Evolutionary conservation across 2,888 invertebrate species (phyloP).

Genomic region (Orthosia incerta): DNA sequence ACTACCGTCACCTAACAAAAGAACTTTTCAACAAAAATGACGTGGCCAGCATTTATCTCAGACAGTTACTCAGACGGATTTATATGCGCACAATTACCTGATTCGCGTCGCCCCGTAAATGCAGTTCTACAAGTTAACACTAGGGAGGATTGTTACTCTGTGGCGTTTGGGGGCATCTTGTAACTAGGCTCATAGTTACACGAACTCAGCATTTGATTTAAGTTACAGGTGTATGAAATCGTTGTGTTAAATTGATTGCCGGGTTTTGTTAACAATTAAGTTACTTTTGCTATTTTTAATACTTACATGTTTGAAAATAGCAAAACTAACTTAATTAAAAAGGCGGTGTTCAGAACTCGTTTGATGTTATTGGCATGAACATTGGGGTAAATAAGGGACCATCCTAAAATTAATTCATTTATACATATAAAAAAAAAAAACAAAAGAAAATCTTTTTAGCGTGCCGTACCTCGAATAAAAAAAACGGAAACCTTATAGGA

Average conservation of each 20-base stretch:
- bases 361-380: neutral
- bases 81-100: conserved; percentile 69
- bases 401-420: too few species aligned
- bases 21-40: conserved; percentile 15
- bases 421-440: too few species aligned
- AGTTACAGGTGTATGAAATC: conserved; percentile 18
- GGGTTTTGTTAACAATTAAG: neutral
- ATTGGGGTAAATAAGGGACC: neutral
- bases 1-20: neutral
- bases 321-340: too few species aligned
- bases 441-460: too few species aligned
- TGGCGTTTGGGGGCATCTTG: neutral
- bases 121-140: conserved; percentile 40
- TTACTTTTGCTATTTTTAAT: neutral
- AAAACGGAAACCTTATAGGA: too few species aligned
- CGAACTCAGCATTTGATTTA: neutral
- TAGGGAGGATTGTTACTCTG: conserved; percentile 23
- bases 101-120: conserved; percentile 63
- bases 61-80: conserved; percentile 60
- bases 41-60: conserved; percentile 29
- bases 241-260: neutral
- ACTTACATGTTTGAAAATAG: too few species aligned
- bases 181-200: neutral
- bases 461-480: too few species aligned
- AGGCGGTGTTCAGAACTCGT: too few species aligned